Conservation (phyloP, 1,140 invertebrate genomes). For the Pogonomyrmex californicus region DNA sequence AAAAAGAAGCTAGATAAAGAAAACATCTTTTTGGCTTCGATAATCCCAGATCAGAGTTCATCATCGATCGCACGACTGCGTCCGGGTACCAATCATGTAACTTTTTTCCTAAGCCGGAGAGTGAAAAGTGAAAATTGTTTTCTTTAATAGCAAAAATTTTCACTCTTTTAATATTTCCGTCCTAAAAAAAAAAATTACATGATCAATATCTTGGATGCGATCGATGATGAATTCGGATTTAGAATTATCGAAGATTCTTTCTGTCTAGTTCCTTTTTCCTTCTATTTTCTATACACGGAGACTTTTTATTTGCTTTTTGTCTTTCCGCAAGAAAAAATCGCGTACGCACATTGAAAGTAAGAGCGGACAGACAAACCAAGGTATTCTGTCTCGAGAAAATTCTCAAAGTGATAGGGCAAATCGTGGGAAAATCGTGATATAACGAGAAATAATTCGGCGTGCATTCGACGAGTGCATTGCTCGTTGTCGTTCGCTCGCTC, state of each 20-base stretch:
- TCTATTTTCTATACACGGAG: neutral
- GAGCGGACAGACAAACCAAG: neutral
- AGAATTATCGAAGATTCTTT: neutral
- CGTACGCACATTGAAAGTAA: neutral
- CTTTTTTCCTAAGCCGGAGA: too few species aligned
- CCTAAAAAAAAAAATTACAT: too few species aligned
- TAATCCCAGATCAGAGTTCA: too few species aligned
- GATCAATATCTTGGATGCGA: too few species aligned
- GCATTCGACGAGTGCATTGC: neutral
- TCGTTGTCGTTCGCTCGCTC: neutral
- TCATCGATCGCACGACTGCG: too few species aligned
- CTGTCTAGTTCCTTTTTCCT: neutral
- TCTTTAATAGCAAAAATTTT: too few species aligned
- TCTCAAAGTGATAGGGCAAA: neutral
- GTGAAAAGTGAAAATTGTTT: too few species aligned
- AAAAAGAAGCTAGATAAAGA: neutral
- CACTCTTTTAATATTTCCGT: too few species aligned
- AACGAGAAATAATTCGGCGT: too few species aligned
- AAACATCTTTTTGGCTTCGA: neutral
- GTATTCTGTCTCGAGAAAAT: neutral
- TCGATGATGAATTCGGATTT: too few species aligned
- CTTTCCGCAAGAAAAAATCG: neutral
- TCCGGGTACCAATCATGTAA: too few species aligned
- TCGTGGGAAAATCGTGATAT: too few species aligned
- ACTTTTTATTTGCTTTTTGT: neutral